Evolutionary conservation across 2,797 vertebrate species (phyloP).

Genomic region (Rhinichthys osculus): DNA sequence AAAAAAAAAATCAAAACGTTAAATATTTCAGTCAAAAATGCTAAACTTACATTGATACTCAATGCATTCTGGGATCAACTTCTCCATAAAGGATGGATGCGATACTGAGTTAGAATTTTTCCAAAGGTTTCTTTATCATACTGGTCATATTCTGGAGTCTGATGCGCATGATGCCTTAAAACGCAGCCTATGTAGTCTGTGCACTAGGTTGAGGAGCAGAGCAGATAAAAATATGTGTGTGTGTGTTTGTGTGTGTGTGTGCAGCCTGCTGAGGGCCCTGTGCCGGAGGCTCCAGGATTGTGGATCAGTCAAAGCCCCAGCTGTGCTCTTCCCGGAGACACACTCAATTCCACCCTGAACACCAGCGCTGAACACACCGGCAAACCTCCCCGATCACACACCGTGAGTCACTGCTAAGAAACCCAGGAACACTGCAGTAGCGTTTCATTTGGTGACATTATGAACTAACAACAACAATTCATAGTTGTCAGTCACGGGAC

Average conservation of each 20-base stretch:
- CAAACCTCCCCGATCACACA: constrained; percentile 78
- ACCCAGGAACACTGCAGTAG: too few relatives aligned
- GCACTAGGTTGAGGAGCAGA: not conserved
- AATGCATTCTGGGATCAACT: not conserved
- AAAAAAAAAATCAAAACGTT: too few relatives aligned
- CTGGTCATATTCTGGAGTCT: not conserved
- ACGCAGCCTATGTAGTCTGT: not conserved
- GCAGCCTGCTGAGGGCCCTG: constrained; percentile 76
- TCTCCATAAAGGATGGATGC: too few relatives aligned
- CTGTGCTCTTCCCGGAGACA: constrained; percentile 90
- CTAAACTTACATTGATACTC: too few relatives aligned
- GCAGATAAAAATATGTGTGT: not conserved
- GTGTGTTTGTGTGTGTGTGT: constrained; percentile 35
- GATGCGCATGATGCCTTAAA: not conserved
- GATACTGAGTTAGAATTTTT: too few relatives aligned
- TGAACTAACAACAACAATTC: too few relatives aligned
- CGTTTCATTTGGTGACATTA: too few relatives aligned
- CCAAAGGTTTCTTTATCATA: too few relatives aligned
- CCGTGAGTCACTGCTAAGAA: constrained; percentile 75
- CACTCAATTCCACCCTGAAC: constrained; percentile 88
- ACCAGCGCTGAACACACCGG: constrained; percentile 73
- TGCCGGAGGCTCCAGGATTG: constrained; percentile 76
- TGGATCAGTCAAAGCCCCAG: constrained; percentile 85
- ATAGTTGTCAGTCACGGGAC: too few relatives aligned
- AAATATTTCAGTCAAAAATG: too few relatives aligned